phyloP scores from a whole-genome alignment of 37 sponge, comb jelly and placozoan genomes.

The Theonella swinhoei region DNA sequence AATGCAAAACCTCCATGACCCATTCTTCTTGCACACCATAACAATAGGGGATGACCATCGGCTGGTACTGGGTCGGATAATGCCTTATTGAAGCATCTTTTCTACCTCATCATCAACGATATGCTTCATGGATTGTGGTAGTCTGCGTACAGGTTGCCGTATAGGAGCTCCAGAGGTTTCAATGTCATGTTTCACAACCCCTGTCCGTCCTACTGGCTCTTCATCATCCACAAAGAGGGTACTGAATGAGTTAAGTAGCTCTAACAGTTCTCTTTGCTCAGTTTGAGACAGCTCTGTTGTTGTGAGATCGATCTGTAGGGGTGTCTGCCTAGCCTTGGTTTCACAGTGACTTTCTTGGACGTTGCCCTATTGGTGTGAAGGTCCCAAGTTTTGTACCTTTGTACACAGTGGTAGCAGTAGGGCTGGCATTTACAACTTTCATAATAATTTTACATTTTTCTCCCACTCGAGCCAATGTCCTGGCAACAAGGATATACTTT shows the following conservation, averaged over 20 bases:
- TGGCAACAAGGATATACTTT: background rate
- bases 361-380: too few species aligned
- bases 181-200: slow-evolving; percentile 16
- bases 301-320: background rate
- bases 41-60: slow-evolving; percentile 38
- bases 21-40: too few species aligned
- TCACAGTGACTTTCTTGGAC: too few species aligned
- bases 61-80: slow-evolving; percentile 25
- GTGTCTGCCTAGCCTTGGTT: too few species aligned
- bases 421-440: too few species aligned
- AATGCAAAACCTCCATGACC: slow-evolving; percentile 38
- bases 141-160: slow-evolving; percentile 25
- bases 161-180: slow-evolving; percentile 14
- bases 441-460: background rate
- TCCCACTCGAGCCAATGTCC: too few species aligned
- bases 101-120: slow-evolving; percentile 3
- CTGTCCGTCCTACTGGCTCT: slow-evolving; percentile 2
- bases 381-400: too few species aligned
- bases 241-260: slow-evolving; percentile 1
- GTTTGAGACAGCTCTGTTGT: background rate
- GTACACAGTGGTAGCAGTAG: too few species aligned
- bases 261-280: background rate
- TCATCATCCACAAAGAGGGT: background rate
- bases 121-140: background rate
- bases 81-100: slow-evolving; percentile 11